Evolutionary conservation across 2,113 vertebrate genomes (phyloP).

Genomic region (Elaphurus davidianus): DNA sequence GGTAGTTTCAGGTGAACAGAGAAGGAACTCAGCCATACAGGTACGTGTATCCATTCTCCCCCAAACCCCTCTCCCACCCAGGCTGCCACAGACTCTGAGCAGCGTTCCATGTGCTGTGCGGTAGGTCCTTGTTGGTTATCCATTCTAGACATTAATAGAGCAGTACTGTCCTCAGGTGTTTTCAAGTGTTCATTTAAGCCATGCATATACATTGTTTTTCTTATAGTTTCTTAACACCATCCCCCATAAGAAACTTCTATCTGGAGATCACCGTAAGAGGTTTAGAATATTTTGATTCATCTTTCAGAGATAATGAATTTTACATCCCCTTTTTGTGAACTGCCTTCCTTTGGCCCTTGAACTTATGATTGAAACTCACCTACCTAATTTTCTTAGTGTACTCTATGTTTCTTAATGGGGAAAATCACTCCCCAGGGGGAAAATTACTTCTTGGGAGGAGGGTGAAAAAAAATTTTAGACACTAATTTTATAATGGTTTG

Average conservation of each 20-base stretch:
- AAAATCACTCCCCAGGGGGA: rapidly evolving
- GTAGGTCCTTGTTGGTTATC: neutral
- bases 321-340: neutral
- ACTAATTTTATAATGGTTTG: neutral
- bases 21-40: neutral
- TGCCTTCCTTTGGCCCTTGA: conserved; percentile 19
- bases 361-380: conserved; percentile 29
- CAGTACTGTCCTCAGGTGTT: neutral
- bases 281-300: neutral
- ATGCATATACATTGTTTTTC: neutral
- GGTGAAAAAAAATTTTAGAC: neutral
- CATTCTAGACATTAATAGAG: neutral
- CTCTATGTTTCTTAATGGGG: neutral
- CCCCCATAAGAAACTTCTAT: neutral
- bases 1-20: neutral
- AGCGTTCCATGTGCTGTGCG: neutral
- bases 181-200: conserved; percentile 19
- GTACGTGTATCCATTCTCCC: neutral
- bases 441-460: neutral
- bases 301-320: conserved; percentile 22
- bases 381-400: neutral
- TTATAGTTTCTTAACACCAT: neutral
- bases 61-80: neutral
- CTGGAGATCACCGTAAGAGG: neutral
- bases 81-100: neutral